These are phyloP conservation scores for Sclerurus mexicanus DNA, from an alignment of 2,113 vertebrate species.

Conservation along the genomic window DNA sequence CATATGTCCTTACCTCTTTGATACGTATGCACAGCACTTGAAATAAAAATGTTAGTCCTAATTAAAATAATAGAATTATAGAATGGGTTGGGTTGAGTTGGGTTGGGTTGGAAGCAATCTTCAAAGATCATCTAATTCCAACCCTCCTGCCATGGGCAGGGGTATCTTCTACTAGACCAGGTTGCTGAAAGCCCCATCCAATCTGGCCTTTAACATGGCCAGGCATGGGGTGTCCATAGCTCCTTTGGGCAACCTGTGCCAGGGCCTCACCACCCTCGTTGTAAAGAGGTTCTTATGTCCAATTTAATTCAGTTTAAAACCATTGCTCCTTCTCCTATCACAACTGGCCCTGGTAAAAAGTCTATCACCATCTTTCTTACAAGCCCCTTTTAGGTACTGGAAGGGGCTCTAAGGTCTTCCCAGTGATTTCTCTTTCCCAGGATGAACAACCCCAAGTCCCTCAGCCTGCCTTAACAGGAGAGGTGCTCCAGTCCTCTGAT, in stretches of 20 bases:
- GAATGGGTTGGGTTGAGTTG: not conserved
- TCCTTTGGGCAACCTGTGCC: not conserved
- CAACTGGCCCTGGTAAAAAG: not conserved
- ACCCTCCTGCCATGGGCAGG: too few relatives aligned
- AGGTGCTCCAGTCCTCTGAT: not conserved
- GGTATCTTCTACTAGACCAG: not conserved
- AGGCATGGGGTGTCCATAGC: not conserved
- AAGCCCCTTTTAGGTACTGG: not conserved
- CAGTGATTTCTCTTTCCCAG: not conserved
- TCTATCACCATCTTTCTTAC: not conserved
- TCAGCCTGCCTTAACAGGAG: not conserved
- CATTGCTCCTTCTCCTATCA: not conserved
- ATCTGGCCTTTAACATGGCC: not conserved
- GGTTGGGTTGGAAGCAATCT: not conserved
- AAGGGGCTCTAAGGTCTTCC: not conserved
- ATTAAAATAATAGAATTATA: not conserved
- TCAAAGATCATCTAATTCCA: not conserved
- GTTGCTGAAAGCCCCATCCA: not conserved
- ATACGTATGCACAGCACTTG: not conserved
- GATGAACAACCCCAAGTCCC: not conserved
- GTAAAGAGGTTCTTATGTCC: not conserved
- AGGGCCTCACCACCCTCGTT: not conserved
- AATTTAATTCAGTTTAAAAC: not conserved
- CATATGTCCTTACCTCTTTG: not conserved
- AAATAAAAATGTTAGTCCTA: not conserved